Percentiles rank a stretch among this genome's conserved stretches.
Conservation (phyloP, 37 sponge, comb jelly and placozoan genomes). For the Geodia barretti region DNA sequence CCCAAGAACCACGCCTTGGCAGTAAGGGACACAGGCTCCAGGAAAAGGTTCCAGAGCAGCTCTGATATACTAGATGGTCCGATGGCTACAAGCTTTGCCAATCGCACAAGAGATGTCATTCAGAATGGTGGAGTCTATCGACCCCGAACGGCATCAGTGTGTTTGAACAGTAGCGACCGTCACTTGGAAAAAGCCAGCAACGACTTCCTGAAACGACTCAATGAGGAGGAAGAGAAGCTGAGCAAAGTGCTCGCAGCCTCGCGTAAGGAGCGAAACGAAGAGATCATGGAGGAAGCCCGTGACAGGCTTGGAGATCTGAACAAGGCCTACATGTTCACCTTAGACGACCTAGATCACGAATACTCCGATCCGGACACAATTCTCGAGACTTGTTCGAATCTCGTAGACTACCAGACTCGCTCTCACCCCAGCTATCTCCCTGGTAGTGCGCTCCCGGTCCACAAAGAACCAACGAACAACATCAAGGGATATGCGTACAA, state of each 20-base stretch:
- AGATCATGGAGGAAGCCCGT: neutral
- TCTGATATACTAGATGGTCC: conserved; percentile 35
- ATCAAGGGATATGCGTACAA: conserved; percentile 66
- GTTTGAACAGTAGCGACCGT: neutral
- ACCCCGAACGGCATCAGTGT: neutral
- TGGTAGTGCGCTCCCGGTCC: conserved; percentile 44
- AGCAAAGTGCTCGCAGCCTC: conserved; percentile 24
- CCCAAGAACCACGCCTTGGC: too few species aligned
- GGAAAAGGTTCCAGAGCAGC: conserved; percentile 28
- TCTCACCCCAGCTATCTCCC: neutral
- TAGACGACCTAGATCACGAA: conserved; percentile 38
- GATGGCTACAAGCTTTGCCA: neutral
- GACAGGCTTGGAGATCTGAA: conserved; percentile 1
- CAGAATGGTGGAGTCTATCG: neutral
- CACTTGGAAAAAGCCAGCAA: neutral
- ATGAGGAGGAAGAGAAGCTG: conserved; percentile 41
- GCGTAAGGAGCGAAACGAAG: conserved; percentile 18
- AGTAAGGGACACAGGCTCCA: neutral
- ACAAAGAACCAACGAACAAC: conserved; percentile 47
- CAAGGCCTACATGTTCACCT: conserved; percentile 4
- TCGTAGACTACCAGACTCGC: conserved; percentile 19
- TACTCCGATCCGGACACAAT: conserved; percentile 8
- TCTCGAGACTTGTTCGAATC: conserved; percentile 29
- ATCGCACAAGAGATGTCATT: neutral
- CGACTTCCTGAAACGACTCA: conserved; percentile 28